Base-by-base conservation (phyloP, 2,888 invertebrate species). In the Corbicula japonica region DNA sequence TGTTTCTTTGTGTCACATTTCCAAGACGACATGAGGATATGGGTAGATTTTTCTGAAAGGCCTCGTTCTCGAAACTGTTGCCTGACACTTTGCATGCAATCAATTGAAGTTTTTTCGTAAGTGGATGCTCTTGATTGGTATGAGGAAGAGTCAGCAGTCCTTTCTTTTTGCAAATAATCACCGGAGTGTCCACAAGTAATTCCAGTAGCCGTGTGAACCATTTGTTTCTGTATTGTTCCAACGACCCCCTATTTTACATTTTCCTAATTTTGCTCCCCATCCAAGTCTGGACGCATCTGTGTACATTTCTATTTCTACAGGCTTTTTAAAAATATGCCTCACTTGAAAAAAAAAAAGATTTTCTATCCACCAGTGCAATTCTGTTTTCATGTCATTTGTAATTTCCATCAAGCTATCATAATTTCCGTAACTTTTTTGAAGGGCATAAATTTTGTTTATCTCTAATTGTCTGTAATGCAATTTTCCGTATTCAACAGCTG, bases 281-380 rank as follows among this genome's bases (percentile, higher is more conserved):
- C 77, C 77, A 26, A 26, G n/a, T 21, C 56, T 28, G 8, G 66
- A 68, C 5, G 71, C 71, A 71, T 76, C 76, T n/a, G 71, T 65
- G 10, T 34, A n/a, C 30, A 76, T 12, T 21, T 50, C 46, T 46
- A 60, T 15, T 26, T 63, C 32, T 28, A 61, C 38, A 23, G n/a
- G 28, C 3, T n/a, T 23, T 6, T 38, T 21, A 4, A 2, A 12
- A n/a, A 72, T 72, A 18, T 48, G 15, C 18, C 50, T 21, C 0
- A 23, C 21, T 46, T 62, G 62, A 15, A 21, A n/a, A 15, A n/a
- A 10, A 18, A 69, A n/a, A n/a, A n/a, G n/a, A 54, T 76, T 68
- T 10, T 60, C 5, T 32, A 44, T 61, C 75, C 68, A 75, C 68
- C 75, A 77, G 15, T 54, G 2, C 2, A 77, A 8, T 54, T 77